Base-by-base conservation (phyloP, 2,888 invertebrate species). In the Ophion obscuratus region DNA sequence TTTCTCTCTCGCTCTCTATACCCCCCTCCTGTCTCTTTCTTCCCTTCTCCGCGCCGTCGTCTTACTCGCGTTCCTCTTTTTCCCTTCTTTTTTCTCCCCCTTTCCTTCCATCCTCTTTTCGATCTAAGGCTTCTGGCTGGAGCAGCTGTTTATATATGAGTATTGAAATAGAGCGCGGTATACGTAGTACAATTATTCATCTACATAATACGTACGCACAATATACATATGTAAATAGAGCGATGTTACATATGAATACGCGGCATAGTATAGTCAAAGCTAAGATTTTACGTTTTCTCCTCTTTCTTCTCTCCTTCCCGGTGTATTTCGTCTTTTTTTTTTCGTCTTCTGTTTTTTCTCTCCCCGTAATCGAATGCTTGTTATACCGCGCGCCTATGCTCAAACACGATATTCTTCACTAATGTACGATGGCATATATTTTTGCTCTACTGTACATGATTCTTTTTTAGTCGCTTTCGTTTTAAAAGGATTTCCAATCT, bases 101-200 rank as follows among this genome's bases (percentile, higher is more conserved):
- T 71, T 14, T 9, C 36, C 17, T 17, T 59, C 71, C 53, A 14
- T 53, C 11, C 53, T 61, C 78, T 27, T 66, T 27, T 81, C 75
- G 74, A 81, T 67, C 81, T 81, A 81, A 81, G 81, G 81, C 81
- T 81, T 81, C 81, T 81, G 81, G 86, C 74, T 83, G 83, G 81
- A 83, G 83, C 83, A 83, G 80, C 86, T 83, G 81, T 86, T 70
- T 59, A 68, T 64, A 82, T 62, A 53, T 67, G 81, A 83, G 83
- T 83, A 86, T 86, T 86, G 83, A 80, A 86, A 86, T 81, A 83
- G 80, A 75, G 80, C 81, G 80, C 83, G 83, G 86, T 81, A 75
- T 81, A 85, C 81, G 74, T 59, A 77, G 81, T 86, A 83, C 83
- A 83, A 81, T 74, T 75, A 83, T 83, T 86, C 83, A 86, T 44